A percentile compares a stretch with the other conserved stretches of the same genome.
Evolutionary conservation across 2,888 invertebrate species (phyloP).

Genomic region (Hirudinaria manillensis): DNA sequence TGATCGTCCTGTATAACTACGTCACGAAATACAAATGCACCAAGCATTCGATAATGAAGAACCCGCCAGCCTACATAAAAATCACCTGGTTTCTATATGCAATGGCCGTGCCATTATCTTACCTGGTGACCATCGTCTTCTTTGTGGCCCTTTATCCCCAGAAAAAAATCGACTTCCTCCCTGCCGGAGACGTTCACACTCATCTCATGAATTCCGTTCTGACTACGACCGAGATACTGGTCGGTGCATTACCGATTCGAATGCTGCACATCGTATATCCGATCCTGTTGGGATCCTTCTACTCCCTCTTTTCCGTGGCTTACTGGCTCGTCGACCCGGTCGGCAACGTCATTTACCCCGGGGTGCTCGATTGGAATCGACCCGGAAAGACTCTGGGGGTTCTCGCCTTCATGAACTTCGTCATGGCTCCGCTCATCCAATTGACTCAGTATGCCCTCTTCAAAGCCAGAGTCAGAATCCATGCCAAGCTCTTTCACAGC

Average conservation of each 20-base stretch:
- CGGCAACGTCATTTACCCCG: slow-evolving; percentile 12
- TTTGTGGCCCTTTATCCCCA: slow-evolving; percentile 18
- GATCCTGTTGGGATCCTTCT: neutral
- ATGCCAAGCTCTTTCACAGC: neutral
- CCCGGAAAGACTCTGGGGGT: slow-evolving; percentile 2
- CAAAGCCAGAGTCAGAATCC: neutral
- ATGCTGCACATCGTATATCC: neutral
- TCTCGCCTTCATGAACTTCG: neutral
- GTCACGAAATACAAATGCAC: neutral
- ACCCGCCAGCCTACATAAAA: slow-evolving; percentile 1
- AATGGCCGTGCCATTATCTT: neutral
- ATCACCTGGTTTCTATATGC: slow-evolving; percentile 7
- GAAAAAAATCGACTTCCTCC: slow-evolving; percentile 25
- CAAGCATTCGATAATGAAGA: neutral
- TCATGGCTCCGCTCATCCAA: slow-evolving; percentile 10
- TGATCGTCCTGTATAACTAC: slow-evolving; percentile 18
- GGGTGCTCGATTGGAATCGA: slow-evolving; percentile 21
- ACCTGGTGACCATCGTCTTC: slow-evolving; percentile 23
- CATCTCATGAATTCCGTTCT: slow-evolving; percentile 27
- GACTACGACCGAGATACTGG: neutral
- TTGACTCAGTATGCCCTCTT: neutral
- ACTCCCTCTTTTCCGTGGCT: slow-evolving; percentile 10
- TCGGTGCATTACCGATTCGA: slow-evolving; percentile 9
- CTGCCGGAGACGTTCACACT: slow-evolving; percentile 13
- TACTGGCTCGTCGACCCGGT: slow-evolving; percentile 10